Evolutionary conservation across 2,888 invertebrate species (phyloP), one percentile per base, ranked within the genome.

Genomic region (Cantharis rustica): DNA sequence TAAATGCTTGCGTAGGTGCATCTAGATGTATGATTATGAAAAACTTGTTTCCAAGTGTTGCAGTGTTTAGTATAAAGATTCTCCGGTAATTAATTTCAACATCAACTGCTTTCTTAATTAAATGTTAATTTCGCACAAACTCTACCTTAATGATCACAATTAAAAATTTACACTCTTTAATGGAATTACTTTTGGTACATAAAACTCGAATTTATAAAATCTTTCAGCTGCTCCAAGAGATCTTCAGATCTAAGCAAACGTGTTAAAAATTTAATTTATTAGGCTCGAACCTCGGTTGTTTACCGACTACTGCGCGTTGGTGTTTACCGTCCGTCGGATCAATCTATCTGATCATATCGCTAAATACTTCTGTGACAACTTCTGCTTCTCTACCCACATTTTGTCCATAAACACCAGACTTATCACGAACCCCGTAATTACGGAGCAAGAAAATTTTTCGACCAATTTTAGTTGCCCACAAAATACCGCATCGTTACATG

Each of bases 1-100:
- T 70, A 75, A 78, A 78, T 73, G 75, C 69, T 61, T 66, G 63
- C 64, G 78, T 78, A 71, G 78, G 78, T 73, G 78, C 62, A 77
- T 69, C 74, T 62, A 31, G 47, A 69, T 23, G 64, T 17, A 66
- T 66, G 64, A 66, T 66, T 66, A 66, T 66, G n/a, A 20, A 47
- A 27, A 61, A 69, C 69, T 69, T 77, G 66, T 72, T 77, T 77
- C 70, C 66, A 77, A 72, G 75, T 75, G 77, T 77, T 75, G 27
- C 74, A 23, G 71, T 64, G 62, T 75, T 77, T 77, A 75, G 47
- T 47, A 77, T 68, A 72, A n/a, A 68, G 71, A 17, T n/a, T 73
- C 72, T 20, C 47, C 16, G 13, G 16, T 69, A 78, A 78, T 78
- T 78, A 78, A 72, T 78, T 70, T 71, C 16, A 75, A 61, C 64